Evolutionary conservation across 2,113 vertebrate species (phyloP).

Genomic region (Psophia crepitans): DNA sequence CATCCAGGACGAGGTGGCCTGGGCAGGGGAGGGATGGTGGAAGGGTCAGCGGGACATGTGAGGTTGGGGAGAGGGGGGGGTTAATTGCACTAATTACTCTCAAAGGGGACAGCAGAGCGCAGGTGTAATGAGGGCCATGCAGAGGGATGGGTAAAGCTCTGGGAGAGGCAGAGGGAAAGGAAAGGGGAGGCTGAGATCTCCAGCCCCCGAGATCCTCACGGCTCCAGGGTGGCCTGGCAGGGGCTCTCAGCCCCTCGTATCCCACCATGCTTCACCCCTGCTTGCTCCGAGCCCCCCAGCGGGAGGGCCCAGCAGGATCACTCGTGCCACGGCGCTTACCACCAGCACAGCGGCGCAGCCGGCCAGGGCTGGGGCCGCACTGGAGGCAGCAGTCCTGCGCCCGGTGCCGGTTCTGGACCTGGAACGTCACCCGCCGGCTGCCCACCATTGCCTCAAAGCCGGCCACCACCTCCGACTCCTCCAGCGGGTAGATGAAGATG

Average conservation of each 20-base stretch:
- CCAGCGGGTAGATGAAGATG: conserved; percentile 92
- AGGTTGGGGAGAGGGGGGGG: no score
- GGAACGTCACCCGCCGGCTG: conserved; percentile 82
- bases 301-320: fast-evolving
- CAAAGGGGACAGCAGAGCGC: not conserved
- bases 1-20: conserved; percentile 93
- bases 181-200: not conserved
- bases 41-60: not conserved
- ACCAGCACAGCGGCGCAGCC: conserved; percentile 76
- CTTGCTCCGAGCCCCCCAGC: fast-evolving
- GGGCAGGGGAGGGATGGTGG: not conserved
- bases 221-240: not conserved
- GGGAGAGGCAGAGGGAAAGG: not conserved
- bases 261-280: not conserved
- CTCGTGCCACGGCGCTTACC: not conserved
- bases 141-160: not conserved
- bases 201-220: not conserved
- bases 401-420: conserved; percentile 83
- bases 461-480: conserved; percentile 89
- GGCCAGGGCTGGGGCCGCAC: conserved; percentile 66
- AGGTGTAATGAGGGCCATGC: not conserved
- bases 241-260: not conserved
- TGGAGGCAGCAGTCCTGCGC: conserved; percentile 83
- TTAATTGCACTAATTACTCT: not conserved
- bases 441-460: conserved; percentile 85